Evolutionary conservation across 30 jellyfish, hydroid and myxozoan genomes (phyloP).

Genomic region (Pseudorhiza aurosa): DNA sequence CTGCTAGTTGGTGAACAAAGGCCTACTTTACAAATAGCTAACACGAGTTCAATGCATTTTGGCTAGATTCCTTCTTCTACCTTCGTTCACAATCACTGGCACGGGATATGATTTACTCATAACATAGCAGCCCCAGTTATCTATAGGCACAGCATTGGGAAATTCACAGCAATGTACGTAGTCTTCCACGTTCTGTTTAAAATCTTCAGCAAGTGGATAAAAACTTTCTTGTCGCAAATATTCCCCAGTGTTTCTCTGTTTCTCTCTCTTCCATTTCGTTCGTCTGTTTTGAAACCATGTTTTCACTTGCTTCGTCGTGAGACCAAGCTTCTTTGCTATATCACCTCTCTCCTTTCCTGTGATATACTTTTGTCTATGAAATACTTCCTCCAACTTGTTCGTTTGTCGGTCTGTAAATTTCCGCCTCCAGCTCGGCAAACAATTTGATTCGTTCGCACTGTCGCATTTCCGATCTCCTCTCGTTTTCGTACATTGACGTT

Average conservation of each 20-base stretch:
- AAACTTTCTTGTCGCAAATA: conserved; percentile 18
- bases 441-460: conserved; percentile 18
- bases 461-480: conserved; percentile 46
- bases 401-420: conserved; percentile 70
- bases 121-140: conserved; percentile 37
- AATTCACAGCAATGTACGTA: conserved; percentile 27
- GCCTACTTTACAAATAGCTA: too few relatives aligned
- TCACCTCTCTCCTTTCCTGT: conserved; percentile 71
- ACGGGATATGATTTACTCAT: conserved; percentile 15
- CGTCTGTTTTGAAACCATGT: conserved; percentile 75
- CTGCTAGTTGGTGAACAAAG: too few relatives aligned
- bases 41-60: too few relatives aligned
- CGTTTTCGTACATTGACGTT: conserved; percentile 16
- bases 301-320: conserved; percentile 69
- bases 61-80: too few relatives aligned
- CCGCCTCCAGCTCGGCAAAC: conserved; percentile 78
- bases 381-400: conserved; percentile 55
- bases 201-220: conserved; percentile 12
- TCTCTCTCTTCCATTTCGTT: conserved; percentile 63
- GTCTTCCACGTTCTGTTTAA: conserved; percentile 24
- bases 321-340: conserved; percentile 36
- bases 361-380: conserved; percentile 55
- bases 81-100: neutral
- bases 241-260: conserved; percentile 33
- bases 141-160: conserved; percentile 1